Base-by-base conservation (phyloP, 2,888 invertebrate genomes). In the Yponomeuta sedellus region DNA sequence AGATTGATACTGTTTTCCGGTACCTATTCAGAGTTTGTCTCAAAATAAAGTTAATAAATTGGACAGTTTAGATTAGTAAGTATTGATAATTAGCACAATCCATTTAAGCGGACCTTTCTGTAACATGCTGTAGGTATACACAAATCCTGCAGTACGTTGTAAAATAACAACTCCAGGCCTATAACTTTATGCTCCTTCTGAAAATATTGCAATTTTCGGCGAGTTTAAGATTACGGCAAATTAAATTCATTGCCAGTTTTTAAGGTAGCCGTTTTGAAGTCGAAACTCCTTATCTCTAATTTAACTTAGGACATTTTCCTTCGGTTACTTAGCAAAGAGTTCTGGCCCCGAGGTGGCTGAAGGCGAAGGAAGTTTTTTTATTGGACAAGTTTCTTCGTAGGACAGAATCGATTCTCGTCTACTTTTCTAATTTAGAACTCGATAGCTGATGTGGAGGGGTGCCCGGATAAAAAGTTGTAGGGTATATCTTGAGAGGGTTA, bases 361-460 rank as follows among this genome's bases (percentile, higher is more conserved):
- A 89, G 89, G 88, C 88, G 87, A 89, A 87, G 88, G 87, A 90
- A 91, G 88, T 90, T 90, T 91, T 90, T 91, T 90, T 89, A 91
- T 84, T 82, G 75, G 75, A 72, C 72, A 87, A 90, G 80, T 88
- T 88, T 77, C 78, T 66, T 69, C 70, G 75, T 76, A 74, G 69
- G 77, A 73, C 72, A 75, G 74, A 81, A 83, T 81, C 81, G 82
- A 83, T 77, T 83, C 80, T 75, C 80, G 82, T 84, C 80, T 80
- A 81, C 80, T 82, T 82, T 85, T 85, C 88, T 85, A 88, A 89
- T 90, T 86, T 84, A 75, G 83, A 79, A 85, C 81, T 82, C 22
- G 22, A 52, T 64, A 52, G 44, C 44, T 52, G 6, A 5, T 34
- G 34, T 34, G 8, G 44, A 52, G 16, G 44, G 12, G 44, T 52